A percentile compares a stretch with the other conserved stretches of the same genome.
Conservation (phyloP, 2,888 invertebrate genomes). For the Epistrophe eligans region DNA sequence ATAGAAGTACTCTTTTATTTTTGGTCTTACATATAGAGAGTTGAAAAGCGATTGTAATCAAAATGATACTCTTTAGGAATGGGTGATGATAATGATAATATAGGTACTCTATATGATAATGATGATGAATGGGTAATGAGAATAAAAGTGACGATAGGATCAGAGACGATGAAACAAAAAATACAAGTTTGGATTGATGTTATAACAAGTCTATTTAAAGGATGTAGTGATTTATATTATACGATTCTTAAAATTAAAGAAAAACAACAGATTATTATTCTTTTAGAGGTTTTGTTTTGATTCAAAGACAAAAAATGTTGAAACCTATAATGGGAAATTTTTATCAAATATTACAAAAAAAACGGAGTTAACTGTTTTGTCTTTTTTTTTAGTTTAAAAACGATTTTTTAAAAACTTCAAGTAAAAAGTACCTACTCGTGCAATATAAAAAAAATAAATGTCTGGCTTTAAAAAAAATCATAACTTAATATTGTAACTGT, state of each 20-base stretch:
- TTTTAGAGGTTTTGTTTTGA: too few relatives aligned
- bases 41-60: slow-evolving; percentile 63
- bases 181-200: not conserved
- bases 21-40: slow-evolving; percentile 3
- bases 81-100: slow-evolving; percentile 50
- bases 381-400: too few relatives aligned
- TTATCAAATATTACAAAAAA: too few relatives aligned
- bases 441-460: too few relatives aligned
- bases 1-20: not conserved
- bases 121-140: slow-evolving; percentile 59
- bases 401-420: too few relatives aligned
- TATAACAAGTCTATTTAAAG: too few relatives aligned
- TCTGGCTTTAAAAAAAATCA: too few relatives aligned
- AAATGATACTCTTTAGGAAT: slow-evolving; percentile 52
- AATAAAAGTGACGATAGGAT: slow-evolving; percentile 31
- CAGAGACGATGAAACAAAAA: slow-evolving; percentile 22
- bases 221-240: not conserved
- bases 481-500: too few relatives aligned
- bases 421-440: too few relatives aligned
- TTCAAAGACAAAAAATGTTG: too few relatives aligned
- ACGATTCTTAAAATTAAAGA: not conserved
- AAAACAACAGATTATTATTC: not conserved
- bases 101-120: slow-evolving; percentile 46
- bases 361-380: too few relatives aligned
- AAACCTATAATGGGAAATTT: too few relatives aligned